phyloP scores from a whole-genome alignment of 2,888 invertebrate species.

The Tenthredo mesomela region DNA sequence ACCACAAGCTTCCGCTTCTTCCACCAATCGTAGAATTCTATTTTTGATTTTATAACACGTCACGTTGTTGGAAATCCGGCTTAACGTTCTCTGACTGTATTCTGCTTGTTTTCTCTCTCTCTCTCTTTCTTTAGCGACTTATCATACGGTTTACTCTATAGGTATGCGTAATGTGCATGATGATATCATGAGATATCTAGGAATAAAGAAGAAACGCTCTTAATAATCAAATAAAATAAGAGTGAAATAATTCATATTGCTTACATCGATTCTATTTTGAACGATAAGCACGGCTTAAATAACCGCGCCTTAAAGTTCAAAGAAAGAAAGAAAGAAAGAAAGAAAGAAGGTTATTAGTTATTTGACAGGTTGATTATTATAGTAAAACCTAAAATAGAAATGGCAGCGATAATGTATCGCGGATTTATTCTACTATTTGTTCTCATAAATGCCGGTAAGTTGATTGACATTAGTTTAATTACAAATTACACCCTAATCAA shows the following conservation, averaged over 20 bases:
- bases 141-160: background rate
- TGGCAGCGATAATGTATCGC: slow-evolving; percentile 43
- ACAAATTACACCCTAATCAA: slow-evolving; percentile 24
- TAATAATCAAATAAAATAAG: background rate
- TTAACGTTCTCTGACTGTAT: background rate
- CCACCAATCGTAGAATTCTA: background rate
- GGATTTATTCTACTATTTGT: slow-evolving; percentile 46
- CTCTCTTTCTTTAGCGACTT: too few relatives aligned
- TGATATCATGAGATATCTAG: background rate
- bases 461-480: background rate
- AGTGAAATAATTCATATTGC: background rate
- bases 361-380: slow-evolving; percentile 12
- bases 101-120: background rate
- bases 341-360: too few relatives aligned
- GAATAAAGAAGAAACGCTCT: background rate
- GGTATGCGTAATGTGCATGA: background rate
- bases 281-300: background rate
- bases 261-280: background rate
- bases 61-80: background rate
- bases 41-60: background rate
- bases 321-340: background rate
- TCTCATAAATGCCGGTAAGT: slow-evolving; percentile 54
- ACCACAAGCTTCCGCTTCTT: background rate
- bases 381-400: background rate
- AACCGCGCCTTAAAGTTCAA: background rate